Evolutionary conservation across 1,140 invertebrate genomes (phyloP).

Genomic region (Sipha flava): DNA sequence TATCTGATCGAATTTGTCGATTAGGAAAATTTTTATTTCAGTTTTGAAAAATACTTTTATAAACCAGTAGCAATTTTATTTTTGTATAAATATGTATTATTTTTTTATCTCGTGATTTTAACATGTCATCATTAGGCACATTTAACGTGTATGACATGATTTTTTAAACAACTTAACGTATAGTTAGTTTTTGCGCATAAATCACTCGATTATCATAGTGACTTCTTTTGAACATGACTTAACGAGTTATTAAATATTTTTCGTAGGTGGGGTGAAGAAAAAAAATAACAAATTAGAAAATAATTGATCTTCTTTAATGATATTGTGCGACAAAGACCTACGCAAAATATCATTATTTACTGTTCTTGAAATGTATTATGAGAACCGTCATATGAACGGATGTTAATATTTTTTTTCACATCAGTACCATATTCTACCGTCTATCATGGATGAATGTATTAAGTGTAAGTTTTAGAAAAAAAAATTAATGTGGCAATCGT

Average conservation of each 20-base stretch:
- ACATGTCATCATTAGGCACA: not conserved
- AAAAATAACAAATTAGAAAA: conserved; percentile 14
- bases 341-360: not conserved
- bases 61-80: no score
- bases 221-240: not conserved
- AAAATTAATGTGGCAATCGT: no score
- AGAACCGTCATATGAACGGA: not conserved
- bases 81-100: no score
- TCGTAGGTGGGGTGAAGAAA: not conserved
- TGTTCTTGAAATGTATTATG: not conserved
- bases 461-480: no score
- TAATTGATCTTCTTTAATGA: conserved; percentile 5
- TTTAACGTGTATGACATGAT: not conserved
- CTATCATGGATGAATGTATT: no score
- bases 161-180: conserved; percentile 14
- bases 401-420: not conserved
- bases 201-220: not conserved
- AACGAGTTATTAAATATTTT: not conserved
- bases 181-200: conserved; percentile 1
- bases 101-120: not conserved
- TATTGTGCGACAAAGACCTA: not conserved
- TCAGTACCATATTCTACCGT: no score
- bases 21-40: not conserved
- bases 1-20: not conserved
- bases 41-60: no score